Conservation (phyloP, 1,140 invertebrate genomes). For the Cryptotermes secundus region DNA sequence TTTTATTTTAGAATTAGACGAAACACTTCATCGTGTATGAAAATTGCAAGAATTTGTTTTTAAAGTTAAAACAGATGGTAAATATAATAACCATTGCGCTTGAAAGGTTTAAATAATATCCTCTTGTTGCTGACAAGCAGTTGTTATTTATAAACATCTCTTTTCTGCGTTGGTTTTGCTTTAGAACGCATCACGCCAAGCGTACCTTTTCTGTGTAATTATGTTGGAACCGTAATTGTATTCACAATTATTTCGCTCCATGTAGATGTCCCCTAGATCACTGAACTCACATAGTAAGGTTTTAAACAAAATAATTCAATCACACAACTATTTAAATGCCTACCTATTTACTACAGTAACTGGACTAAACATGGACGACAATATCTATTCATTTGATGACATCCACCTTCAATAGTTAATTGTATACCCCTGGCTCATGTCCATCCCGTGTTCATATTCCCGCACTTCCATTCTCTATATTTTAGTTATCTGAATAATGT, state of each 20-base stretch:
- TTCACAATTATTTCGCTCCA: neutral
- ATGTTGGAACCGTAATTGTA: neutral
- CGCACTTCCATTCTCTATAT: neutral
- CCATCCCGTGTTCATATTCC: neutral
- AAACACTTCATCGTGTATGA: too few relatives aligned
- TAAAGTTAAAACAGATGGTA: too few relatives aligned
- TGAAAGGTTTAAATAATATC: too few relatives aligned
- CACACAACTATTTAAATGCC: neutral
- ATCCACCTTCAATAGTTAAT: neutral
- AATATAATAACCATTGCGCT: too few relatives aligned
- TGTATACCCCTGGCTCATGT: neutral
- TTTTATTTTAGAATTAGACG: too few relatives aligned
- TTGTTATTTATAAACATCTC: too few relatives aligned
- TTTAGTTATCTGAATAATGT: constrained; percentile 15
- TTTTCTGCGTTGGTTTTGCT: too few relatives aligned
- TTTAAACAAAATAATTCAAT: constrained; percentile 16
- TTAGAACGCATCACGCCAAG: too few relatives aligned
- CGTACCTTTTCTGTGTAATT: neutral
- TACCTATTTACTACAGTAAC: neutral
- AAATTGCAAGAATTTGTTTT: too few relatives aligned
- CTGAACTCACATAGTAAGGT: neutral
- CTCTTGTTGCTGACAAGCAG: too few relatives aligned
- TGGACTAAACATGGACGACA: neutral
- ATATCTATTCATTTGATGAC: constrained; percentile 7
- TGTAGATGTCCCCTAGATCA: neutral